These are phyloP conservation scores for Oreochromis spilurus DNA, from an alignment of 2,113 vertebrate genomes.

Conservation along the genomic window DNA sequence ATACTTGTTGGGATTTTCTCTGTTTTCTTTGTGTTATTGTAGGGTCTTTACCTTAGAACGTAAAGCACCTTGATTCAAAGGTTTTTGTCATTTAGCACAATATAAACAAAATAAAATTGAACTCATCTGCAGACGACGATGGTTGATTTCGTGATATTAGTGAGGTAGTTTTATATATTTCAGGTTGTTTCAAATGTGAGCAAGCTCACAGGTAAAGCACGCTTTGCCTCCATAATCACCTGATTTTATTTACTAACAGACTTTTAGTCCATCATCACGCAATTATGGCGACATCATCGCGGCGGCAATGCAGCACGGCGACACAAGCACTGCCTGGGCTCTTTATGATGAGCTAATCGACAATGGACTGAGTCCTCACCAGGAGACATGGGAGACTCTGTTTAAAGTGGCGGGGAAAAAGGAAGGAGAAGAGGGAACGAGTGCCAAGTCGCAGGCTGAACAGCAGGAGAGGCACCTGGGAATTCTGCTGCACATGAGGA, in stretches of 20 bases:
- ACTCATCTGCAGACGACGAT: not conserved
- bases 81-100: not conserved
- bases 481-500: conserved; percentile 82
- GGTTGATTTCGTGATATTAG: not conserved
- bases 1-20: not conserved
- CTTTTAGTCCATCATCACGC: conserved; percentile 66
- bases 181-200: not conserved
- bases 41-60: not conserved
- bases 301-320: conserved; percentile 76
- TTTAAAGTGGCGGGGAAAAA: conserved; percentile 66
- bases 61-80: not conserved
- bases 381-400: conserved; percentile 76
- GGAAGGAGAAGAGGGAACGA: not conserved
- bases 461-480: conserved; percentile 72
- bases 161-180: not conserved
- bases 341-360: conserved; percentile 80
- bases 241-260: not conserved
- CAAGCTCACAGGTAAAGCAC: not conserved
- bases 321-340: conserved; percentile 72
- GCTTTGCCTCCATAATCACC: not conserved
- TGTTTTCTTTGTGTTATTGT: not conserved
- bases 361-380: conserved; percentile 69
- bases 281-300: conserved; percentile 82
- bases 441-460: not conserved
- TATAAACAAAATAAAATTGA: rapidly evolving